Evolutionary conservation across 1,140 invertebrate genomes (phyloP), one percentile per base, ranked within the genome.

Genomic region (Leptinotarsa texana): DNA sequence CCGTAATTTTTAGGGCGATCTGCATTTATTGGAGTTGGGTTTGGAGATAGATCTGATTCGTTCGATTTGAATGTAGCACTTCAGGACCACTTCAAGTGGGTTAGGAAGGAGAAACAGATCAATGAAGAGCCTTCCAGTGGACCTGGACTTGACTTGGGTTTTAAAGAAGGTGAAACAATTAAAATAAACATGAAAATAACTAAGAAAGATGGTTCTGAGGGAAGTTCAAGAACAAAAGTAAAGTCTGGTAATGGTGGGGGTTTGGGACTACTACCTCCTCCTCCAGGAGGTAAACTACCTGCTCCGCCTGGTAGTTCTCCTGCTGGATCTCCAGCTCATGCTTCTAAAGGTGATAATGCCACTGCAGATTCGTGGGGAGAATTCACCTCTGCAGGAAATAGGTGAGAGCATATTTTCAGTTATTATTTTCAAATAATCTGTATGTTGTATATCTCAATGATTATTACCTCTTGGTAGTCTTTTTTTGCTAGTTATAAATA

Each of bases 61-160:
- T 99, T 99, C 89, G 98, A 99, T 89, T 88, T 99, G 17, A 99
- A 99, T 89, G 98, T 99, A 22, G 94, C 98, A 24, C 88, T 99
- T 48, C 98, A 99, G 89, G 97, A 99, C 88, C 97, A 99, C 86
- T 99, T 99, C 82, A 99, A 99, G 88, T 97, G 95, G 93, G 83
- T 98, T 3, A 95, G 95, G 82, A 97, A 97, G 86, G 94, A 95
- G 80, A 94, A 98, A 85, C 90, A 94, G 86, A 93, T 94, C 63
- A 93, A 93, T 83, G 93, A 94, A 76, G 94, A 96, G 82, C 91
- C 93, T 77, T 89, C 90, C 62, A 90, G 92, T 13, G 92, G 92
- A 79, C 95, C 95, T 75, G 92, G 95, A 81, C 86, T 99, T 18
- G 96, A 99, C 89, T 89, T 99, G n/a, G 93, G 96, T 74, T 98